phyloP scores from a whole-genome alignment of 2,113 vertebrate genomes.

The Cromileptes altivelis region DNA sequence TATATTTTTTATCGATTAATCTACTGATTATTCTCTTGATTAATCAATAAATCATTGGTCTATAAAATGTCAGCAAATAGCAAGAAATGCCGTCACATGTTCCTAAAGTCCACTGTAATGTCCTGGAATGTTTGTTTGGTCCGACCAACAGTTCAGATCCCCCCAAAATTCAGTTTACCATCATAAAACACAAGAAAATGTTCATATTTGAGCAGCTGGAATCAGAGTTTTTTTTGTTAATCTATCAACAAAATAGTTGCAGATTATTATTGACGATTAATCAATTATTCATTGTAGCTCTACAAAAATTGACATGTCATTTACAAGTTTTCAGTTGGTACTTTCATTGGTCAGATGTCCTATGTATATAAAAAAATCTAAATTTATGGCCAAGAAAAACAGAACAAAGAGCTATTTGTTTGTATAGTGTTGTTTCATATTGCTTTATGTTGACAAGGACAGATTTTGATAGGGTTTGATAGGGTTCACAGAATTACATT shows the following conservation, averaged over 20 bases:
- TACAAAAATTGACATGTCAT: not conserved
- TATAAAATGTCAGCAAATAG: conserved; percentile 1
- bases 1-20: conserved; percentile 8
- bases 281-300: not conserved
- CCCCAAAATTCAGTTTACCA: no score
- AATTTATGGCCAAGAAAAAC: not conserved
- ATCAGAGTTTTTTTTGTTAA: not conserved
- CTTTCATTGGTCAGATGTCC: not conserved
- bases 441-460: not conserved
- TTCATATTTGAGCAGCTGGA: not conserved
- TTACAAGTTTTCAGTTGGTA: not conserved
- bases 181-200: not conserved
- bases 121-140: not conserved
- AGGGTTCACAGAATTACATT: conserved; percentile 7
- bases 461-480: conserved; percentile 28
- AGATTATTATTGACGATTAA: not conserved
- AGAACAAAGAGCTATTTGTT: not conserved
- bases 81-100: not conserved
- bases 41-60: not conserved
- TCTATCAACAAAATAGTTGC: not conserved
- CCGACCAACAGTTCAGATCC: no score
- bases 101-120: not conserved
- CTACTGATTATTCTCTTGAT: not conserved
- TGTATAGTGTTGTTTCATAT: not conserved
- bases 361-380: no score